Evolutionary conservation across 23 tunicate species (phyloP).

Genomic region (Halocynthia aurantium): DNA sequence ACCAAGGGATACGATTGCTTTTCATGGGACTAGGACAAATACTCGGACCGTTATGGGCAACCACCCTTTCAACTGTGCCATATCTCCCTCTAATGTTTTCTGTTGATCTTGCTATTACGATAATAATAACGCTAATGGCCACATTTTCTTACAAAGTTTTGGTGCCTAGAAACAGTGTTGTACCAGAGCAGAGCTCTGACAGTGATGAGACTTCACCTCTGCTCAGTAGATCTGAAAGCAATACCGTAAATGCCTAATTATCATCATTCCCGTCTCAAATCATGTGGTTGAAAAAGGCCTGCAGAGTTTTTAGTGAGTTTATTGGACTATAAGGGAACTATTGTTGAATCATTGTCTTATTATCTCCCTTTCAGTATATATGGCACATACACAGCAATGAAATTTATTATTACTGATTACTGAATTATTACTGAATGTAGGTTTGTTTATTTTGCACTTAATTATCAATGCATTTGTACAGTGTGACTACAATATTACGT

Average conservation of each 20-base stretch:
- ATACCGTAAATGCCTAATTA: too few species aligned
- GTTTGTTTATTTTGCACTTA: too few species aligned
- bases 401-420: too few species aligned
- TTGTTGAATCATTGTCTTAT: not conserved
- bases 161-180: not conserved
- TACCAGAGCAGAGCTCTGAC: not conserved
- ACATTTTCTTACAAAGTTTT: slow-evolving; percentile 7
- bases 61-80: not conserved
- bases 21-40: slow-evolving; percentile 23
- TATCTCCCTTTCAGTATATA: too few species aligned
- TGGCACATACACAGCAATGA: too few species aligned
- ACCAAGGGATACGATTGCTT: slow-evolving; percentile 10
- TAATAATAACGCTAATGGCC: slow-evolving; percentile 7
- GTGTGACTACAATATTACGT: too few species aligned
- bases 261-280: too few species aligned
- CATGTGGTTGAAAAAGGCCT: too few species aligned
- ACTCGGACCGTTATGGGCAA: slow-evolving; percentile 22
- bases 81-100: slow-evolving; percentile 11
- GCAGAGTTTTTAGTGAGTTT: too few species aligned
- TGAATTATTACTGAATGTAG: too few species aligned
- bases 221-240: not conserved
- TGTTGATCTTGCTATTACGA: not conserved
- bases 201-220: slow-evolving; percentile 11
- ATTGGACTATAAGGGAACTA: too few species aligned
- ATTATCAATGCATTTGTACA: too few species aligned